Conservation (phyloP, 2,113 vertebrate genomes). For the Microcebus murinus region DNA sequence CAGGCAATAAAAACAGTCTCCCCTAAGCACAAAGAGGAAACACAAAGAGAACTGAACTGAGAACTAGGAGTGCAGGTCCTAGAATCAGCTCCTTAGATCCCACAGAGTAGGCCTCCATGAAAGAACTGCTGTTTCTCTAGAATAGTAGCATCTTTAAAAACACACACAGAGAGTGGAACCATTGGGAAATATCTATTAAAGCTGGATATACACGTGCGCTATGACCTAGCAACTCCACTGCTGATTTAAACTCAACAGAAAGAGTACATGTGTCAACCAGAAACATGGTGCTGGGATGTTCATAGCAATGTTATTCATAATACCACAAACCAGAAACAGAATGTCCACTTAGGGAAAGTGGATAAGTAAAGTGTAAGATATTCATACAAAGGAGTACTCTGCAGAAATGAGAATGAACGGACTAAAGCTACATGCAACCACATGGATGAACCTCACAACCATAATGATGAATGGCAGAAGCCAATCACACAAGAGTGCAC, state of each 20-base stretch:
- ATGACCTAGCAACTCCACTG: background rate
- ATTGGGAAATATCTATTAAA: background rate
- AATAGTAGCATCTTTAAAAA: conserved; percentile 12
- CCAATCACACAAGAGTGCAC: background rate
- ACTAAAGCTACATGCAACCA: background rate
- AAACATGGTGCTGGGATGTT: background rate
- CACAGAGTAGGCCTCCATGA: background rate
- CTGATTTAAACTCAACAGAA: conserved; percentile 1
- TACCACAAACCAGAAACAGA: conserved; percentile 1
- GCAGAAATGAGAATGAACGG: background rate
- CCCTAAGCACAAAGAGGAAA: background rate
- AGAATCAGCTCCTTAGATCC: background rate
- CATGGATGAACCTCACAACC: background rate
- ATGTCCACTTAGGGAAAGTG: background rate
- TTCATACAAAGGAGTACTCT: background rate
- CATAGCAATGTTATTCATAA: background rate
- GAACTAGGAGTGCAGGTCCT: background rate
- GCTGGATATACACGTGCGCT: background rate
- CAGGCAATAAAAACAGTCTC: background rate
- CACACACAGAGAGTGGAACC: background rate
- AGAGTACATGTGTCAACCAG: background rate
- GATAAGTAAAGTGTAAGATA: background rate
- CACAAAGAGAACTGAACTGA: background rate
- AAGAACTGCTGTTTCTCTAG: conserved; percentile 3
- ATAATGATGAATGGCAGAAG: background rate